Base-by-base conservation (phyloP, 2,113 vertebrate genomes). In the Aviceda subcristata region DNA sequence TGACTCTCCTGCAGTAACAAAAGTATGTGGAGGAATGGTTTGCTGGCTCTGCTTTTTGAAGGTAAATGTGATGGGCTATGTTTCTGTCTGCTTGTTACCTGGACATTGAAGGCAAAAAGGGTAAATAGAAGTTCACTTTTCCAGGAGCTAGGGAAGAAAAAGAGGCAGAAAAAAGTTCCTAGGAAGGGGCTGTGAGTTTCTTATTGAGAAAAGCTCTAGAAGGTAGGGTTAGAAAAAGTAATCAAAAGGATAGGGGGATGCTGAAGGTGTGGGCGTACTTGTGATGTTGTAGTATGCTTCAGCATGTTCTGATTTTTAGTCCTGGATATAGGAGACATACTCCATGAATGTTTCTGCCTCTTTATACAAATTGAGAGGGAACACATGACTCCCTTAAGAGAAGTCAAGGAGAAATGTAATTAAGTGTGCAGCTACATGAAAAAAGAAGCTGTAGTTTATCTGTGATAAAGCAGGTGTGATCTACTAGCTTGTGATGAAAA, bases 51-150 rank as follows among this genome's bases (percentile, higher is more conserved):
- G 15, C 50, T 45, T 72, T 76, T 17, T 13, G 0, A 36, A 34
- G 17, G 15, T 3, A 59, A 38, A 15, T 38, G 1, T 9, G 34
- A 12, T 27, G 7, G 5, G 6, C 15, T 1, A 7, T 1, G 0
- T 56, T 90, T 73, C 20, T 66, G 2, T 66, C 21, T 88, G 13
- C 8, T 57, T 59, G 1, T 46, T 78, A 11, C 5, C 9, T 63
- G 60, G 24, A 21, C 0, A 0, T 10, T 69, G 21, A 51, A 56
- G 6, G 5, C 66, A 18, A 66, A 50, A 64, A 69, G 1, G 20
- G 18, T 86, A 60, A 62, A 41, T 53, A 62, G 38, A 4, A 60
- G 15, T 16, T 82, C 8, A 1, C 2, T 75, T 59, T 69, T 56
- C 11, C 3, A 34, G 8, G 7, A 23, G 1, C 3, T 56, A 18